Percentiles rank a stretch among this genome's conserved stretches.
phyloP scores from a whole-genome alignment of 2,797 vertebrate genomes.

The Remorina albescens region DNA sequence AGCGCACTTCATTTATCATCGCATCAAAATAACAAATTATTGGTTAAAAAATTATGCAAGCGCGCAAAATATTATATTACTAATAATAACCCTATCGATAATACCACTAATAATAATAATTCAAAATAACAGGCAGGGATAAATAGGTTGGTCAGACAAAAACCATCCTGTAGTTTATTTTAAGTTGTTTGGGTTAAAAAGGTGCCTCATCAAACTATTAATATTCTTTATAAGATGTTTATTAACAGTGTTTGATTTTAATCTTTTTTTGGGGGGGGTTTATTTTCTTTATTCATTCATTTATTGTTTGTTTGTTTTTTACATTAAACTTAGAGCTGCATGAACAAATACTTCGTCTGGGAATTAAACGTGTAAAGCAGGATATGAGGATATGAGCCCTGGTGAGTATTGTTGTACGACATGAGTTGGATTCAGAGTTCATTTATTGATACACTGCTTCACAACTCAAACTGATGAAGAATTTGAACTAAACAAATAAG shows the following conservation, averaged over 20 bases:
- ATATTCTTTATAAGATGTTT: conserved; percentile 4
- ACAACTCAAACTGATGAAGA: conserved; percentile 61
- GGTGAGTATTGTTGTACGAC: conserved; percentile 33
- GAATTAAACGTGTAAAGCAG: neutral
- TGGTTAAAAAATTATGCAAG: neutral
- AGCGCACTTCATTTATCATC: neutral
- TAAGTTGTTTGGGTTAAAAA: neutral
- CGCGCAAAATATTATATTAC: neutral
- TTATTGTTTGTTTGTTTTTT: neutral
- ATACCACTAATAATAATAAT: conserved; percentile 17
- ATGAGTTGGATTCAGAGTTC: conserved; percentile 9
- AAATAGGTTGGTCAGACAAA: neutral
- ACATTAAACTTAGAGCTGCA: neutral
- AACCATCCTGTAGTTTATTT: neutral
- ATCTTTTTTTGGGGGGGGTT: neutral
- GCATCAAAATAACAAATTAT: neutral
- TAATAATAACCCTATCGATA: neutral
- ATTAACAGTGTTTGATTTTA: neutral
- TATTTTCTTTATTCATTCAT: too few relatives aligned
- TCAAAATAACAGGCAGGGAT: neutral
- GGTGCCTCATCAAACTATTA: neutral
- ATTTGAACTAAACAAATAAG: conserved; percentile 71
- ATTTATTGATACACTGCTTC: conserved; percentile 41
- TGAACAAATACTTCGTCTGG: neutral
- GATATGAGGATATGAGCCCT: neutral